Base-by-base conservation (phyloP, 2,888 invertebrate species). In the Noctua janthina region DNA sequence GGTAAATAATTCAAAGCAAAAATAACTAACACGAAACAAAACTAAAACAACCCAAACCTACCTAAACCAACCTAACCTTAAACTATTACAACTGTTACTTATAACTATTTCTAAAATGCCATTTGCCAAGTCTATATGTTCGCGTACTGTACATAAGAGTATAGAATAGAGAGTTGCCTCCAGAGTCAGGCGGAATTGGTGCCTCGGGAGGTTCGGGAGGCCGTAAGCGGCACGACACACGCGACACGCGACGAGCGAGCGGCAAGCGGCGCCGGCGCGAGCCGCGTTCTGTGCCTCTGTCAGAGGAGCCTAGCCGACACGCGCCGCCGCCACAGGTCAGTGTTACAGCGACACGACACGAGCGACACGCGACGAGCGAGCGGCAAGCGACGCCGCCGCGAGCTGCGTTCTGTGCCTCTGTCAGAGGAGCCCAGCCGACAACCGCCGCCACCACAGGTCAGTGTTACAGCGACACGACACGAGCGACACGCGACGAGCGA, bases 271-370 rank as follows among this genome's bases (percentile, higher is more conserved):
- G 94, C 2, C 93, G 96, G 15, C 92, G 93, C 56, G 94, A 95
- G 83, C 93, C 96, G 15, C 93, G 95, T 62, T 96, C 96, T 10
- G 96, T 94, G 74, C 96, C 96, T 3, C 91, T 96, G 8, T 96
- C 96, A 0, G 93, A 92, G 17, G 95, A 96, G 72, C 93, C 95
- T 15, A 96, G 96, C 84, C 86, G 92, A 0, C 95, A 96, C 46
- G 92, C 86, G 3, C 92, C 94, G 2, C 91, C 92, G 49, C 92
- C 93, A 2, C 94, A 94, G 92, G 94, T 94, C 79, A 54, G 51
- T 35, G 39, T 39, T 11, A 66, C 43, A 7, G 10, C 35, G 29
- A 54, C 76, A 70, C 69, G 3, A 51, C 49, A 11, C 20, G 1
- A 1, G 35, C 23, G n/a, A 43, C 56, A n/a, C 23, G 8, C 64